A percentile compares a stretch with the other conserved stretches of the same genome.
Conservation (phyloP, 30 jellyfish, hydroid and myxozoan species). For the Cassiopea andromeda region DNA sequence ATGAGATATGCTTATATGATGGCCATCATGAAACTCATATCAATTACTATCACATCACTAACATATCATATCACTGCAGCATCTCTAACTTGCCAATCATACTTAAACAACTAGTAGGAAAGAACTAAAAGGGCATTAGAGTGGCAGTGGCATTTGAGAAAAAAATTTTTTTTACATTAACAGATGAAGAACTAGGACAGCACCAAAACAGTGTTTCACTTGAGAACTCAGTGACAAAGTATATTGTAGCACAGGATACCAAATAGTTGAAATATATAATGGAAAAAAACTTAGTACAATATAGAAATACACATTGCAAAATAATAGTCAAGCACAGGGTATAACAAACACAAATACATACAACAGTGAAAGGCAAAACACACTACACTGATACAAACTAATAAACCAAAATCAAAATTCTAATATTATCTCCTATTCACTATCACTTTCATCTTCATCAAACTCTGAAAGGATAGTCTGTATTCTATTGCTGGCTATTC, state of each 20-base stretch:
- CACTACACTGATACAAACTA: background rate
- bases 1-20: too few relatives aligned
- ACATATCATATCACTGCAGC: too few relatives aligned
- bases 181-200: background rate
- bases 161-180: too few relatives aligned
- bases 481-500: background rate
- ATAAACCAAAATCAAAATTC: background rate
- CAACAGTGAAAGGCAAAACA: background rate
- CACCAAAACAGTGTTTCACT: background rate
- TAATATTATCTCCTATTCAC: background rate
- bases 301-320: background rate
- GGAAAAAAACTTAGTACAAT: background rate
- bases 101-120: too few relatives aligned
- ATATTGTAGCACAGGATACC: background rate
- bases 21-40: too few relatives aligned
- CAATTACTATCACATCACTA: too few relatives aligned
- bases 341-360: background rate
- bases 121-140: too few relatives aligned
- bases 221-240: background rate
- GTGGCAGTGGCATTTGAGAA: background rate
- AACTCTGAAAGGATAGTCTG: background rate
- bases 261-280: background rate
- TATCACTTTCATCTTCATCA: background rate
- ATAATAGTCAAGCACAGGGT: background rate
- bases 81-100: too few relatives aligned